Percentiles rank a stretch among this genome's conserved stretches.
Evolutionary conservation across 2,888 invertebrate species (phyloP).

Genomic region (Beris chalybata): DNA sequence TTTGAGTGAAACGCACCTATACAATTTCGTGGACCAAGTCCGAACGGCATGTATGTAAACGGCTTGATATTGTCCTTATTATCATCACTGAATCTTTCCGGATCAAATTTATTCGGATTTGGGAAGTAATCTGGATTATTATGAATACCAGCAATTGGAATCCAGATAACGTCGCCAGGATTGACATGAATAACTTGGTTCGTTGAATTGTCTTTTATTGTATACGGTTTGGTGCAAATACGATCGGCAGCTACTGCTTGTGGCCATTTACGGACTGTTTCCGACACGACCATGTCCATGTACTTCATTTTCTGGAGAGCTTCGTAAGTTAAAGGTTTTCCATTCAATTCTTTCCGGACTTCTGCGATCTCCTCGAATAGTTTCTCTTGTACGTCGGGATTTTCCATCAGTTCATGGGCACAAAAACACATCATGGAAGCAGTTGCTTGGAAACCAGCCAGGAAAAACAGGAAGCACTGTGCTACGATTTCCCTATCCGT

Average conservation of each 20-base stretch:
- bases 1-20: slow-evolving; percentile 55
- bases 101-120: slow-evolving; percentile 54
- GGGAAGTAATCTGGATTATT: slow-evolving; percentile 59
- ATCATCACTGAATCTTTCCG: too few species aligned
- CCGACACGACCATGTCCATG: slow-evolving; percentile 48
- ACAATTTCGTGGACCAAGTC: slow-evolving; percentile 55
- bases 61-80: slow-evolving; percentile 53
- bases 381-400: slow-evolving; percentile 60
- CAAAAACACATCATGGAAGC: slow-evolving; percentile 58
- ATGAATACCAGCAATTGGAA: slow-evolving; percentile 58
- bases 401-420: slow-evolving; percentile 49
- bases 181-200: slow-evolving; percentile 47
- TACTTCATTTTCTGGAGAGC: too few species aligned
- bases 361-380: slow-evolving; percentile 61
- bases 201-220: slow-evolving; percentile 45
- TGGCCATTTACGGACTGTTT: slow-evolving; percentile 60
- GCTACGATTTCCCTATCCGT: slow-evolving; percentile 48
- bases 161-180: slow-evolving; percentile 45
- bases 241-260: slow-evolving; percentile 57
- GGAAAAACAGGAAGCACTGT: slow-evolving; percentile 57
- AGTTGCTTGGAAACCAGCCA: slow-evolving; percentile 62
- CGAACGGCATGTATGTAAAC: slow-evolving; percentile 56
- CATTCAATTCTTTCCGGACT: slow-evolving; percentile 53
- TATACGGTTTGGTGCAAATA: slow-evolving; percentile 60
- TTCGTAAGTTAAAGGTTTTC: slow-evolving; percentile 47